These are phyloP conservation scores for Cuculus canorus DNA, from an alignment of 2,797 vertebrate species.

Conservation along the genomic window DNA sequence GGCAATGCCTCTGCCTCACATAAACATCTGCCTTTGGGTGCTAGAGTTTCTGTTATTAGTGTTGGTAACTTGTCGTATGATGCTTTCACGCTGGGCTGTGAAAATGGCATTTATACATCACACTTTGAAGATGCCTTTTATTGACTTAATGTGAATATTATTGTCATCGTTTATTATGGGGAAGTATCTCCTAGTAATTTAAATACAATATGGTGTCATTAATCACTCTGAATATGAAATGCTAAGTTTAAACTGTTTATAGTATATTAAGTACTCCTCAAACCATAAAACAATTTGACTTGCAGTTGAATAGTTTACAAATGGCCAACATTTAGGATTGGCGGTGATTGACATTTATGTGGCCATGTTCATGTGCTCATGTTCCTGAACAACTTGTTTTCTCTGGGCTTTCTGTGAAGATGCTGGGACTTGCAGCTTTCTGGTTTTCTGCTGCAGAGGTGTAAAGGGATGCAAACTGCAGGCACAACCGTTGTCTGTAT, in stretches of 20 bases:
- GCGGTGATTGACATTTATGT: background rate
- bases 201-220: constrained; percentile 79
- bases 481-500: background rate
- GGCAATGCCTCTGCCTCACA: background rate
- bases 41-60: constrained; percentile 40
- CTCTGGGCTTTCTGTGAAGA: background rate
- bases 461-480: background rate
- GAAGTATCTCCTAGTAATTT: constrained; percentile 78
- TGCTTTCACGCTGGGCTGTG: constrained; percentile 59
- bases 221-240: constrained; percentile 76
- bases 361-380: background rate
- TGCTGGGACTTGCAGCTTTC: background rate
- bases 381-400: background rate
- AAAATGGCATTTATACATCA: constrained; percentile 76
- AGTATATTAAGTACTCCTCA: constrained; percentile 75
- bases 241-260: constrained; percentile 76
- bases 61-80: constrained; percentile 64
- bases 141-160: constrained; percentile 83
- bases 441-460: background rate
- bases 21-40: constrained; percentile 8
- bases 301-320: constrained; percentile 50
- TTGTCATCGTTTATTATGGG: constrained; percentile 77
- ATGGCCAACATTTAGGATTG: constrained; percentile 30
- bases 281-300: constrained; percentile 77
- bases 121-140: constrained; percentile 77